phyloP scores from a whole-genome alignment of 2,888 invertebrate species.

The Drosophila mimica region DNA sequence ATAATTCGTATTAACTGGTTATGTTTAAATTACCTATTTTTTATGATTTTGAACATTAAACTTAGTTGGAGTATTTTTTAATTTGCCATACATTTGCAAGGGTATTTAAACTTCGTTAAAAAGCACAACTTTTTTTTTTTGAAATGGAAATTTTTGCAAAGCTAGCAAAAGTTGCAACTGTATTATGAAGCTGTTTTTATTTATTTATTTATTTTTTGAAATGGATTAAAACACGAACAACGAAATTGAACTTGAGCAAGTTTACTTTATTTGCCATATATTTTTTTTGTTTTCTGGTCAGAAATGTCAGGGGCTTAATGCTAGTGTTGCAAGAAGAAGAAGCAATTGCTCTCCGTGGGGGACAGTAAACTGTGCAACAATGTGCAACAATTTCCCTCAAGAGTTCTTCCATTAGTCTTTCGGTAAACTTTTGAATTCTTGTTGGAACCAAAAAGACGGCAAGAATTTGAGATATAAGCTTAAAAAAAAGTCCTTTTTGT shows the following conservation, averaged over 20 bases:
- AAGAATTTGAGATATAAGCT: neutral
- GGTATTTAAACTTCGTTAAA: neutral
- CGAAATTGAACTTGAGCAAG: slow-evolving; percentile 65
- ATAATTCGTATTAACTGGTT: neutral
- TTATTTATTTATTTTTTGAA: slow-evolving; percentile 25
- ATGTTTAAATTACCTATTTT: neutral
- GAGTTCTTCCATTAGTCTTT: slow-evolving; percentile 17
- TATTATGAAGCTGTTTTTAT: slow-evolving; percentile 42
- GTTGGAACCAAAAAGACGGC: neutral
- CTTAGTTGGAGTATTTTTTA: neutral
- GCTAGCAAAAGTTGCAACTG: slow-evolving; percentile 63
- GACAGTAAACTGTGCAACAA: slow-evolving; percentile 4
- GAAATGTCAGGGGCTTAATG: slow-evolving; percentile 47
- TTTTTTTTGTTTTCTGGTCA: slow-evolving; percentile 1
- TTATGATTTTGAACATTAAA: neutral
- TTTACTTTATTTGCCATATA: slow-evolving; percentile 8
- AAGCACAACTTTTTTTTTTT: slow-evolving; percentile 1
- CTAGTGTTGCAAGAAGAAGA: slow-evolving; percentile 2
- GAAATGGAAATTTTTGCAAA: slow-evolving; percentile 44
- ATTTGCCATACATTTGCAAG: neutral
- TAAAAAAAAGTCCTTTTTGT: neutral
- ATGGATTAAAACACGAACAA: slow-evolving; percentile 60
- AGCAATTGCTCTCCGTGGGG: slow-evolving; percentile 10
- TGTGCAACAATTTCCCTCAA: slow-evolving; percentile 7
- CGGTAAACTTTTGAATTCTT: slow-evolving; percentile 14